Base-by-base conservation (phyloP, 2,113 vertebrate genomes). In the Callocephalon fimbriatum region DNA sequence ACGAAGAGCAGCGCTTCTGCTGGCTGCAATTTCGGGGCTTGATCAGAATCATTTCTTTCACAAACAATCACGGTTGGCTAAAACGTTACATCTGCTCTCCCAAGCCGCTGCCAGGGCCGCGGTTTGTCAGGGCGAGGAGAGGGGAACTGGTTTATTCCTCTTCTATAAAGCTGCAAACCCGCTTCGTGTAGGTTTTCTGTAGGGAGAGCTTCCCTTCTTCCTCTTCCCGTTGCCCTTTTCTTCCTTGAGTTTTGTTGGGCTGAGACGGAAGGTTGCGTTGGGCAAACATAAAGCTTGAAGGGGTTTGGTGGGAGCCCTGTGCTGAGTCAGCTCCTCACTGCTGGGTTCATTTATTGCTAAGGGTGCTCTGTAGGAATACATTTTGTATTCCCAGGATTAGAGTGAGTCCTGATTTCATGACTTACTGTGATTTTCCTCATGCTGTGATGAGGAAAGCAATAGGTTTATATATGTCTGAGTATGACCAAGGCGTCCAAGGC, bases 11-110 rank as follows among this genome's bases (percentile, higher is more conserved):
- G 99, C 98, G 96, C 90, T 97, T 97, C 96, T 97, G 98, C 98
- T 98, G 98, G 98, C 99, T 98, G 98, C 98, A 98, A 98, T 99
- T 99, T 98, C 89, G 97, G 88, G 98, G 98, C 99, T 99, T 98
- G 98, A 99, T 99, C 99, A 99, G 98, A 99, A 99, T 99, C 98
- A 99, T 99, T 99, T 98, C 98, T 99, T 99, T 99, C 99, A 99
- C 99, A 99, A 99, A 99, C 99, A 99, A 99, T 99, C 99, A 98
- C 98, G 99, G 99, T 99, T 97, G 98, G 98, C 98, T 99, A 99
- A 99, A 99, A 98, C 90, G 98, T 99, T 99, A 99, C 99, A 99
- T 99, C 99, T 99, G 99, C 98, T 98, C 97, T 88, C 97, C 95
- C 98, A 95, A 99, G 98, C 98, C 99, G 96, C 99, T 98, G 99